Percentiles rank a stretch among this genome's conserved stretches.
These are phyloP conservation scores for Osmoderma eremita DNA, from an alignment of 2,888 invertebrate species.

Conservation along the genomic window DNA sequence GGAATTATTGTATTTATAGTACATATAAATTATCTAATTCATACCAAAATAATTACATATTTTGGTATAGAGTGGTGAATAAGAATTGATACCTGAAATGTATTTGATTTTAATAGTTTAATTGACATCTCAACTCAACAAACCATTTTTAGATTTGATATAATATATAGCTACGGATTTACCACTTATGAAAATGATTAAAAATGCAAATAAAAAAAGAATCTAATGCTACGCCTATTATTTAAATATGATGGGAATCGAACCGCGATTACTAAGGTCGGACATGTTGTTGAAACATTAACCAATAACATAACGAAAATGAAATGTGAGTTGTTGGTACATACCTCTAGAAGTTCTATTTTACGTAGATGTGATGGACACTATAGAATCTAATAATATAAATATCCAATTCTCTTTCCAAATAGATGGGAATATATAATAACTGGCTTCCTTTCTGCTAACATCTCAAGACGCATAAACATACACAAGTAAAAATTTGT, in stretches of 20 bases:
- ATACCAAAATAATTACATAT: too few species aligned
- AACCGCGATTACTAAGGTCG: constrained; percentile 20
- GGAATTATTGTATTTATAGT: too few species aligned
- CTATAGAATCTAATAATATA: constrained; percentile 5
- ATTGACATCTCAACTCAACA: too few species aligned
- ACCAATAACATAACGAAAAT: constrained; percentile 11
- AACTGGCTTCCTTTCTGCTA: constrained; percentile 7
- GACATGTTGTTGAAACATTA: constrained; percentile 30
- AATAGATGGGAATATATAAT: neutral
- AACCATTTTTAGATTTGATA: too few species aligned
- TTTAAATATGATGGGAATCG: constrained; percentile 19
- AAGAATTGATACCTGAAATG: too few species aligned
- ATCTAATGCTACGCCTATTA: neutral
- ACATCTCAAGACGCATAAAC: constrained; percentile 31
- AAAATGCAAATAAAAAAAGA: constrained; percentile 7
- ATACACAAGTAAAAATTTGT: constrained; percentile 3
- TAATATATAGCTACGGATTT: too few species aligned
- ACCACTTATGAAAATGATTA: neutral
- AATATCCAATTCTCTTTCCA: neutral
- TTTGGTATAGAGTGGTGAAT: too few species aligned
- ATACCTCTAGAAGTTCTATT: constrained; percentile 15
- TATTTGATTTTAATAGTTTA: too few species aligned
- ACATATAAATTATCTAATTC: too few species aligned
- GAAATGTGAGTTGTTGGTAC: constrained; percentile 18
- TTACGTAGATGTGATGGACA: constrained; percentile 11